These are phyloP conservation scores for Dipodomys ordii DNA, from an alignment of 2,113 vertebrate genomes.

Conservation along the genomic window DNA sequence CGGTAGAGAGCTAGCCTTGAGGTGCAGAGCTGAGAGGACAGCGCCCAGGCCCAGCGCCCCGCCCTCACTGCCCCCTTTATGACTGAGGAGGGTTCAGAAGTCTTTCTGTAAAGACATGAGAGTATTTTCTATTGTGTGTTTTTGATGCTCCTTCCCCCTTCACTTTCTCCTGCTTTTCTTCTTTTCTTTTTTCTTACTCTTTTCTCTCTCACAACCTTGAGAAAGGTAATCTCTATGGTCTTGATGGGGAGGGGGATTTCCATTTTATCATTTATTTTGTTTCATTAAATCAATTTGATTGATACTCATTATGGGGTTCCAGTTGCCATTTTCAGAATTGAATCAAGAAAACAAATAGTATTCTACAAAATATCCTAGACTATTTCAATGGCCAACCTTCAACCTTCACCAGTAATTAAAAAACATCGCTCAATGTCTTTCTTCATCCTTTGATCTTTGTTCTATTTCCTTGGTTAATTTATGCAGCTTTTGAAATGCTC, in stretches of 20 bases:
- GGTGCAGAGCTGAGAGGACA: no score
- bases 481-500: not conserved
- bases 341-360: not conserved
- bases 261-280: no score
- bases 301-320: not conserved
- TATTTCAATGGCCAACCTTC: not conserved
- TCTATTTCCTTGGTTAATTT: constrained; percentile 5
- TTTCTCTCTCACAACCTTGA: not conserved
- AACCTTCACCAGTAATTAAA: constrained; percentile 1
- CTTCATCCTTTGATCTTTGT: not conserved
- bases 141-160: not conserved
- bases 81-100: no score
- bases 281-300: not conserved
- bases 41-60: no score
- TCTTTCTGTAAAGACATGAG: not conserved
- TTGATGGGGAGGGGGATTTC: no score
- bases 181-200: not conserved
- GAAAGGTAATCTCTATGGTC: no score
- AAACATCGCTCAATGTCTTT: not conserved
- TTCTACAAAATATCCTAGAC: not conserved
- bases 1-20: no score
- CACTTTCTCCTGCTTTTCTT: no score
- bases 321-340: not conserved
- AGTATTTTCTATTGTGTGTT: not conserved
- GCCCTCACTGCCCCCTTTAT: no score